Evolutionary conservation across 2,113 vertebrate genomes (phyloP), one percentile per base, ranked within the genome.

Genomic region (Crocuta crocuta): DNA sequence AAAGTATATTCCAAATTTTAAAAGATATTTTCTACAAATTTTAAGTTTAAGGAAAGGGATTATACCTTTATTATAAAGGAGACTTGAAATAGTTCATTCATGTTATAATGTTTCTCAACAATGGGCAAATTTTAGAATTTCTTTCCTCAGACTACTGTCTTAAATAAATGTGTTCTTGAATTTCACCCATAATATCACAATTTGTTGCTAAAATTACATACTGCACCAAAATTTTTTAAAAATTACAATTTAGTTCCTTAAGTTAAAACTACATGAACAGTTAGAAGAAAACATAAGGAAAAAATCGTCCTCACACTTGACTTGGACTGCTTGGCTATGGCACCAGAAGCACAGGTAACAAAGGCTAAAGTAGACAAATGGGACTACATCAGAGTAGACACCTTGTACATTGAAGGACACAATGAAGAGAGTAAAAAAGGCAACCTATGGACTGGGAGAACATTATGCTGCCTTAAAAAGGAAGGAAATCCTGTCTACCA

Each of bases 1-100:
- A 96, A 94, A 93, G 31, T 39, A 65, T 55, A 89, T 85, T 94
- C 10, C n/a, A 85, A 91, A 95, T 94, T 96, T 80, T 80, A 80
- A 68, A 92, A 95, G 43, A 39, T 50, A 80, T 39, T 45, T 89
- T 95, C 31, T 84, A 74, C 13, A 91, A n/a, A 82, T 65, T 24
- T 19, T 24, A 93, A 71, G 7, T 80, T 95, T 93, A 23, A 65
- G n/a, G 84, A 80, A 88, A 66, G 26, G 48, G 13, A 89, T 78
- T 43, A 79, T 43, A 2, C 19, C 83, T 79, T 79, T 92, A 85
- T 82, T 95, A 53, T 80, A 68, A 83, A 95, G 33, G 80, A 84
- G 2, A 92, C 5, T 71, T 79, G 39, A 91, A 91, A 66, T n/a
- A 83, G 35, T 45, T 76, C 21, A 84, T 26, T 76, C 24, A 45